Evolutionary conservation across 2,113 vertebrate genomes (phyloP).

Genomic region (Trematomus loennbergii): DNA sequence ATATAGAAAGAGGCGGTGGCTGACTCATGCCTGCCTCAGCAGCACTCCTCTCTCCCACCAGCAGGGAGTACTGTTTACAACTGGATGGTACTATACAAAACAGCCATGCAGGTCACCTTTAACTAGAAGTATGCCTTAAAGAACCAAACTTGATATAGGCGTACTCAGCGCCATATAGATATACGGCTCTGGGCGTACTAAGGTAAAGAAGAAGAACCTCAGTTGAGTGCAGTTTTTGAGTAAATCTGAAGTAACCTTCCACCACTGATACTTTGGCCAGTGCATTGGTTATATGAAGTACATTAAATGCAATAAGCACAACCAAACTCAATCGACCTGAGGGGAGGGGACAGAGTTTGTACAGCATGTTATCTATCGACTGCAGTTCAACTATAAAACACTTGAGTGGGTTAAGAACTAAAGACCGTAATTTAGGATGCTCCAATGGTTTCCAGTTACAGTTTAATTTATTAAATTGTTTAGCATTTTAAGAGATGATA

Average conservation of each 20-base stretch:
- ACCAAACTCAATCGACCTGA: background rate
- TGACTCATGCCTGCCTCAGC: background rate
- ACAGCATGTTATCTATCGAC: background rate
- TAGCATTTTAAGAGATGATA: too few relatives aligned
- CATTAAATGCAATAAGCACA: too few relatives aligned
- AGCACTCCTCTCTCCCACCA: background rate
- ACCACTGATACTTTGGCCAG: background rate
- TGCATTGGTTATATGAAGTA: too few relatives aligned
- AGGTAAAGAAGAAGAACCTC: background rate
- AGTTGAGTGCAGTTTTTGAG: background rate
- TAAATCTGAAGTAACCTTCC: background rate
- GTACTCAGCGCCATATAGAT: too few relatives aligned
- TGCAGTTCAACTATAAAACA: background rate
- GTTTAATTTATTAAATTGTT: background rate
- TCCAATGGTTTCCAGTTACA: background rate
- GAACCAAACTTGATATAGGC: too few relatives aligned
- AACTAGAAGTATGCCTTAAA: too few relatives aligned
- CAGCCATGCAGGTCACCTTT: background rate
- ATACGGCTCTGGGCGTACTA: too few relatives aligned
- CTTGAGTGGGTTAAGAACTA: background rate
- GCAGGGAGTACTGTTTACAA: background rate
- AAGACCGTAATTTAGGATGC: background rate
- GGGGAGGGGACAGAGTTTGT: background rate
- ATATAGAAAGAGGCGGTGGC: background rate
- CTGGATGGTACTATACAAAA: background rate